Conservation (phyloP, 1,140 invertebrate genomes). For the Glomeris maerens region DNA sequence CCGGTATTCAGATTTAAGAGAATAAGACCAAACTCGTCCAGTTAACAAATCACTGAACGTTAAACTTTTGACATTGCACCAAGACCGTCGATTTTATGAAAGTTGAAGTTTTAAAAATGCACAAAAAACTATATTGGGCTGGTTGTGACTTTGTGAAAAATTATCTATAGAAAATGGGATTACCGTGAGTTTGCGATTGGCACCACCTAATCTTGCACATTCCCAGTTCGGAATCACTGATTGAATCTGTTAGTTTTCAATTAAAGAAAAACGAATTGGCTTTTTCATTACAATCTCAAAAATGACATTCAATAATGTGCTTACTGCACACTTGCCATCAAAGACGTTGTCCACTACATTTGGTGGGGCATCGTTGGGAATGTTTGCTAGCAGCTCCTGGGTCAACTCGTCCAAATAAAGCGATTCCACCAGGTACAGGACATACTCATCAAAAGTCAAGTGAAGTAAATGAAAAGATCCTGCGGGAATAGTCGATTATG, state of each 20-base stretch:
- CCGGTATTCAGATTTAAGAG: no score
- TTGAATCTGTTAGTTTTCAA: conserved; percentile 3
- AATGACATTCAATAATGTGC: neutral
- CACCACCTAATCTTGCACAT: neutral
- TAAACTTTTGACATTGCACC: no score
- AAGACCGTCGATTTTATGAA: no score
- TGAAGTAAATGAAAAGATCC: conserved; percentile 40
- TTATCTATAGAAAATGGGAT: no score
- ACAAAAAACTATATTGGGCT: no score
- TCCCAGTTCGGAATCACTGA: neutral
- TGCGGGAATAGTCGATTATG: no score
- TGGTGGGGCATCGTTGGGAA: conserved; percentile 25
- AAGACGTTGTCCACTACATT: conserved; percentile 19
- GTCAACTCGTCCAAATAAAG: conserved; percentile 32
- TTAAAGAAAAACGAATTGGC: neutral
- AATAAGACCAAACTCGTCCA: no score
- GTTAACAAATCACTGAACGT: no score
- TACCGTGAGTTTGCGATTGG: neutral
- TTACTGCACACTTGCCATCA: conserved; percentile 14
- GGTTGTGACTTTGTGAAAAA: no score
- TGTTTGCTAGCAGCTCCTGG: conserved; percentile 30
- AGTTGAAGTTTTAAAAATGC: no score
- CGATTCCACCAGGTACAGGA: conserved; percentile 35
- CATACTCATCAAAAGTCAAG: conserved; percentile 40
- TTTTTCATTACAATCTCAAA: neutral